Evolutionary conservation across 2,113 vertebrate genomes (phyloP).

Genomic region (Phylloscopus trochiloides): DNA sequence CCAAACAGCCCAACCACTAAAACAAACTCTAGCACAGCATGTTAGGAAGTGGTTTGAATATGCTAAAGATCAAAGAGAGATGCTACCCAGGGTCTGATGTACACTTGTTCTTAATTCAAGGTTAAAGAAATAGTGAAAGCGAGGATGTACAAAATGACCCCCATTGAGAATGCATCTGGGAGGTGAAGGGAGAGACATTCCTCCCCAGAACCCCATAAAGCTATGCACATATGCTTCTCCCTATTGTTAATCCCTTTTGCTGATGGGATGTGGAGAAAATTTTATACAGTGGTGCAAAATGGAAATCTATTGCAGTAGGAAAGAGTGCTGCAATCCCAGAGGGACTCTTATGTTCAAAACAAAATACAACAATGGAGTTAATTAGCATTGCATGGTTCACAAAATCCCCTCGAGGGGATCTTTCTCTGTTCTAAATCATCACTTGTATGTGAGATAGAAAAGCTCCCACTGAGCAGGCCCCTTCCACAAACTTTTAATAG

Average conservation of each 20-base stretch:
- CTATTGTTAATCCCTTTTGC: slow-evolving; percentile 56
- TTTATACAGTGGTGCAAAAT: slow-evolving; percentile 60
- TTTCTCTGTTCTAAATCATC: slow-evolving; percentile 69
- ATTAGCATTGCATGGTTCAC: slow-evolving; percentile 75
- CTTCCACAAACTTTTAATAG: slow-evolving; percentile 56
- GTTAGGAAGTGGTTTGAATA: slow-evolving; percentile 26
- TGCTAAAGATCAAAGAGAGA: slow-evolving; percentile 29
- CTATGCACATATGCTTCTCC: slow-evolving; percentile 24
- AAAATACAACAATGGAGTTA: slow-evolving; percentile 75
- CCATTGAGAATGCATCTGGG: slow-evolving; percentile 4
- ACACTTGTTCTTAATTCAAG: slow-evolving; percentile 34
- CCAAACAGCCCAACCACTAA: not conserved
- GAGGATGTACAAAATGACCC: slow-evolving; percentile 26
- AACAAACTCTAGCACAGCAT: slow-evolving; percentile 2
- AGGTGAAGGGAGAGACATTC: slow-evolving; percentile 27
- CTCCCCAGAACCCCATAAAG: slow-evolving; percentile 50
- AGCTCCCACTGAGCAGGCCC: slow-evolving; percentile 60
- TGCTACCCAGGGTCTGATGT: not conserved
- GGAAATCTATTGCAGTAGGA: slow-evolving; percentile 66
- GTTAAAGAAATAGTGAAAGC: slow-evolving; percentile 31
- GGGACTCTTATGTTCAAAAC: slow-evolving; percentile 70
- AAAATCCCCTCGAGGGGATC: slow-evolving; percentile 69
- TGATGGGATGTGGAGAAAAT: slow-evolving; percentile 33
- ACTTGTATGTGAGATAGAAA: slow-evolving; percentile 54
- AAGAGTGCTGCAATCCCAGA: slow-evolving; percentile 56